Conservation (phyloP, 2,797 vertebrate genomes). For the Aythya fuligula region DNA sequence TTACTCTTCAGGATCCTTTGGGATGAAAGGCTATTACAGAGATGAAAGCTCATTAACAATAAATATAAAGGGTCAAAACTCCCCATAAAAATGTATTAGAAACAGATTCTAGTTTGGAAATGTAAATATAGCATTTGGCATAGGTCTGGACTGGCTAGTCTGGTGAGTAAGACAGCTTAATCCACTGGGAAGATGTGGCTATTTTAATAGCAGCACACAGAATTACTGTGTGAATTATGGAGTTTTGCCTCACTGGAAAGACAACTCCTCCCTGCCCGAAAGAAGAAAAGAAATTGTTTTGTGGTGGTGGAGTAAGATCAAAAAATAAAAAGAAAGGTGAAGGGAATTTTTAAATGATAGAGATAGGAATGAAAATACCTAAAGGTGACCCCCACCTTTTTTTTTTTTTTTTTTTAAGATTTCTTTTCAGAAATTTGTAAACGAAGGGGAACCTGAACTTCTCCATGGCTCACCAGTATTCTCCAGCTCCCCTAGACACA, state of each 20-base stretch:
- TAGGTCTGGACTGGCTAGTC: neutral
- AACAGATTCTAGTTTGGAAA: constrained; percentile 68
- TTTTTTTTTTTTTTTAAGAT: neutral
- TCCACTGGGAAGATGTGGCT: constrained; percentile 39
- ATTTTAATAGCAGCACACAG: constrained; percentile 13
- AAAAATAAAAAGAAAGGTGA: neutral
- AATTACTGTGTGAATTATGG: constrained; percentile 26
- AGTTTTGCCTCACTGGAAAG: neutral
- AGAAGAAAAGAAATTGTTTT: neutral
- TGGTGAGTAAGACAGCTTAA: constrained; percentile 31
- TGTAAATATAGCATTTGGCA: constrained; percentile 66
- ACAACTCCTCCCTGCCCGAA: neutral
- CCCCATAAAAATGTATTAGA: constrained; percentile 66
- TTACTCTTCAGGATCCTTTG: constrained; percentile 59
- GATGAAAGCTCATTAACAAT: constrained; percentile 68
- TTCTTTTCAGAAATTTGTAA: neutral
- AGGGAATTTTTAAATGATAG: neutral
- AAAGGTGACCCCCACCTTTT: no score
- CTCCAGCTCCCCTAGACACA: neutral
- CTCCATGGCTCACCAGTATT: neutral
- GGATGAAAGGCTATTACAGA: constrained; percentile 58
- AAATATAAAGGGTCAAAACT: constrained; percentile 70
- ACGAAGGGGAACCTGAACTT: neutral
- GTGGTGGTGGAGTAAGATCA: neutral
- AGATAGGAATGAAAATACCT: neutral